Percentiles rank a stretch among this genome's conserved stretches.
phyloP scores from a whole-genome alignment of 2,113 vertebrate species.

The Polyodon spathula region DNA sequence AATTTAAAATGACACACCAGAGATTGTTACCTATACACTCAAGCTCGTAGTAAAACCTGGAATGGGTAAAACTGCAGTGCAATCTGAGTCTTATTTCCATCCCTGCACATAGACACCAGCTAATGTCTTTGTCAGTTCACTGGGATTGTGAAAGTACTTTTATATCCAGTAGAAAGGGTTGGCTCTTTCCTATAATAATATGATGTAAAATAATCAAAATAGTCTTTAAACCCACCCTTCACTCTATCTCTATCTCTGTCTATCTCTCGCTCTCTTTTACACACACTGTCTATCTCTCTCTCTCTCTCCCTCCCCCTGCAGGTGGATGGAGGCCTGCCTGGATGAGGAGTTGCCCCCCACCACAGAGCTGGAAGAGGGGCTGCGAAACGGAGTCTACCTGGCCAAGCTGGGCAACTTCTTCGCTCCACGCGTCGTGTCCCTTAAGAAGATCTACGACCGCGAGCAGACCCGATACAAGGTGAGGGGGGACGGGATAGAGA shows the following conservation, averaged over 20 bases:
- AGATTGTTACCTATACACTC: no score
- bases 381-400: constrained; percentile 90
- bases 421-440: constrained; percentile 82
- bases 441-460: constrained; percentile 95
- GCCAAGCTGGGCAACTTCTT: constrained; percentile 97
- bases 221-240: neutral
- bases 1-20: no score
- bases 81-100: no score
- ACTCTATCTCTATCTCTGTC: neutral
- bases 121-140: no score
- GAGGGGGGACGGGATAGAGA: neutral
- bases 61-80: no score
- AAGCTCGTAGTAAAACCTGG: no score
- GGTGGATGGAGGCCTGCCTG: constrained; percentile 97
- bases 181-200: no score
- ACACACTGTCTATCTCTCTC: neutral
- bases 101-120: no score
- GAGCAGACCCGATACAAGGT: constrained; percentile 95
- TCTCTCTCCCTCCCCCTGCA: constrained; percentile 32
- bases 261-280: neutral
- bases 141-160: no score
- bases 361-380: constrained; percentile 90
- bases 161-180: no score
- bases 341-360: constrained; percentile 89
- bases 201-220: no score